These are phyloP conservation scores for Cosmorhoe ocellata DNA, from an alignment of 2,888 invertebrate species.

Conservation along the genomic window DNA sequence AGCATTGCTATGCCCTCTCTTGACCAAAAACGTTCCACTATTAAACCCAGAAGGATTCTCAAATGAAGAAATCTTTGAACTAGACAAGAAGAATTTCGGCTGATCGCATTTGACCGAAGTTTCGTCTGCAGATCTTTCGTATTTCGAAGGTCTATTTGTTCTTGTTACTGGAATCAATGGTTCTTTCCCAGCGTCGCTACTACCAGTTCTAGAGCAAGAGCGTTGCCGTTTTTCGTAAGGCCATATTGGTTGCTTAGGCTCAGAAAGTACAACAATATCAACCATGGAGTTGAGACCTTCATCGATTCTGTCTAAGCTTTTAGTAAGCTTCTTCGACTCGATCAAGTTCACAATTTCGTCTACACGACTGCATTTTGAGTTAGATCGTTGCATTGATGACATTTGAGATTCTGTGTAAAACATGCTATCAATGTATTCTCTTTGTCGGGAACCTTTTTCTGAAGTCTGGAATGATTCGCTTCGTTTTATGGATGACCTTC, in stretches of 20 bases:
- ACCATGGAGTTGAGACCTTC: slow-evolving; percentile 87
- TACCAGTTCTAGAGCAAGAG: slow-evolving; percentile 66
- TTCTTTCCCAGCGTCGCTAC: slow-evolving; percentile 66
- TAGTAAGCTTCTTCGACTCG: slow-evolving; percentile 85
- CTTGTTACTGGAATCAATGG: slow-evolving; percentile 63
- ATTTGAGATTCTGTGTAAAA: slow-evolving; percentile 79
- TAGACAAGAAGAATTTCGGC: slow-evolving; percentile 65
- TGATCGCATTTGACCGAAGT: slow-evolving; percentile 54
- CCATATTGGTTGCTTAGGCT: slow-evolving; percentile 71
- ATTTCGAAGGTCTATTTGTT: slow-evolving; percentile 52
- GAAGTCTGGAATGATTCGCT: slow-evolving; percentile 77
- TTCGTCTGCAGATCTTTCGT: slow-evolving; percentile 59
- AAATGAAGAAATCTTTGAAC: slow-evolving; percentile 59
- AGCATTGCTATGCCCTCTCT: slow-evolving; percentile 84
- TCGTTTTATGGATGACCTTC: slow-evolving; percentile 65
- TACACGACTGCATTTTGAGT: slow-evolving; percentile 61
- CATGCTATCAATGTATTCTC: slow-evolving; percentile 83
- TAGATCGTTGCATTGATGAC: slow-evolving; percentile 58
- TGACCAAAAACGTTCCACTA: slow-evolving; percentile 83
- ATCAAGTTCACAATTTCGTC: slow-evolving; percentile 80
- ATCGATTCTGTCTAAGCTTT: slow-evolving; percentile 90
- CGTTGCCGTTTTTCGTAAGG: slow-evolving; percentile 71
- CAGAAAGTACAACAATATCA: slow-evolving; percentile 85
- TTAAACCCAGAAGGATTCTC: slow-evolving; percentile 63
- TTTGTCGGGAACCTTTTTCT: slow-evolving; percentile 70